Conservation (phyloP, 2,113 vertebrate genomes). For the Eira barbara region DNA sequence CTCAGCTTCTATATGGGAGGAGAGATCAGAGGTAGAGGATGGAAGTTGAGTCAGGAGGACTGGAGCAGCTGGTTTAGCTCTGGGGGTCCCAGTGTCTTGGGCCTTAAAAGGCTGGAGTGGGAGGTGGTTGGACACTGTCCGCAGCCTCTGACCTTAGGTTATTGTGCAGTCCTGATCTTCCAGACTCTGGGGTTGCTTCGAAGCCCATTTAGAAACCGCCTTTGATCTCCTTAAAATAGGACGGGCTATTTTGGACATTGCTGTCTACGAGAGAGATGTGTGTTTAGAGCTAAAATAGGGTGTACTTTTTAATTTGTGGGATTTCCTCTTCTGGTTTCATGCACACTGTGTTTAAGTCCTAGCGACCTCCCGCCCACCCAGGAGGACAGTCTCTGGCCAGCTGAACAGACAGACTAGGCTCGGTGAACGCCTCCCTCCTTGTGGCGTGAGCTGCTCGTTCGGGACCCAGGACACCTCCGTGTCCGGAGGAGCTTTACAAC, state of each 20-base stretch:
- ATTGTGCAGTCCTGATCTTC: neutral
- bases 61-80: neutral
- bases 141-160: neutral
- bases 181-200: neutral
- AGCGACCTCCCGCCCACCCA: neutral
- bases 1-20: neutral
- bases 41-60: neutral
- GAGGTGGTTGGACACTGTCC: neutral
- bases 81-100: neutral
- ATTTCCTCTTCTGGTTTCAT: constrained; percentile 24
- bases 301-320: constrained; percentile 37
- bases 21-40: neutral
- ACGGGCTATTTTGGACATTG: constrained; percentile 39
- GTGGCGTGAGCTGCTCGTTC: neutral
- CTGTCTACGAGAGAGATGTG: neutral
- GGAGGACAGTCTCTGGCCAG: neutral
- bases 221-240: constrained; percentile 44
- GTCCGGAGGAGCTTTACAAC: neutral
- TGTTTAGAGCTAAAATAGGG: constrained; percentile 51
- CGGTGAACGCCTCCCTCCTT: neutral
- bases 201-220: neutral
- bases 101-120: neutral
- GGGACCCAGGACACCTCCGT: fast-evolving
- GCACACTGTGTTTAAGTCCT: neutral
- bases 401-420: fast-evolving